Evolutionary conservation across 2,113 vertebrate species (phyloP).

Genomic region (Orthochromis indermauri): DNA sequence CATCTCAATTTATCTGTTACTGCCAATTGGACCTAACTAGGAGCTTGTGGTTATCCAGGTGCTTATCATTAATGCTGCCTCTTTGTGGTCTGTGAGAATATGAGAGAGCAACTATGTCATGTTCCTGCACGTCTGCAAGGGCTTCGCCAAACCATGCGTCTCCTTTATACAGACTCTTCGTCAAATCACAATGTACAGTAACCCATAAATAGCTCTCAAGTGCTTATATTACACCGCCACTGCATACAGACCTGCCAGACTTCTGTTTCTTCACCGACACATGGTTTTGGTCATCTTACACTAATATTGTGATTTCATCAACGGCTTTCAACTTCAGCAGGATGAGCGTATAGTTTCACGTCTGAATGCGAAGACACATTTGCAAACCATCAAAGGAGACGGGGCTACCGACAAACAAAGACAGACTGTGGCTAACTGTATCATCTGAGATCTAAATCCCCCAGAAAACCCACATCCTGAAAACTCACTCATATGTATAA

Average conservation of each 20-base stretch:
- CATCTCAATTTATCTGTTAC: constrained; percentile 65
- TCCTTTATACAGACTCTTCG: not conserved
- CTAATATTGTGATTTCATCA: constrained; percentile 35
- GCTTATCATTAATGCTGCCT: constrained; percentile 65
- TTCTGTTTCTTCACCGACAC: not conserved
- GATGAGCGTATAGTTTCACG: constrained; percentile 15
- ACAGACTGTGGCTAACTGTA: constrained; percentile 37
- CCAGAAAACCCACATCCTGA: constrained; percentile 59
- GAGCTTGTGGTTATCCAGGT: constrained; percentile 70
- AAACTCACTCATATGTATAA: constrained; percentile 34
- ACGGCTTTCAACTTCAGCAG: constrained; percentile 15
- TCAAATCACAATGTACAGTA: constrained; percentile 8
- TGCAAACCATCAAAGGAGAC: constrained; percentile 34
- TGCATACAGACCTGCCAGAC: not conserved
- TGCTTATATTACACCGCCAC: not conserved
- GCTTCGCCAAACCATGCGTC: constrained; percentile 20
- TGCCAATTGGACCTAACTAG: constrained; percentile 61
- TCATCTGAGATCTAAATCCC: constrained; percentile 45
- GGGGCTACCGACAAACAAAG: constrained; percentile 45
- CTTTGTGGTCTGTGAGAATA: constrained; percentile 48
- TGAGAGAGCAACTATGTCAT: constrained; percentile 50
- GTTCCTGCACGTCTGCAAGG: constrained; percentile 43
- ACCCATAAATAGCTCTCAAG: not conserved
- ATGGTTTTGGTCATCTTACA: constrained; percentile 23
- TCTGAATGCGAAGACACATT: constrained; percentile 8